Conservation (phyloP, 1,140 invertebrate genomes). For the Aphaenogaster rudis region DNA sequence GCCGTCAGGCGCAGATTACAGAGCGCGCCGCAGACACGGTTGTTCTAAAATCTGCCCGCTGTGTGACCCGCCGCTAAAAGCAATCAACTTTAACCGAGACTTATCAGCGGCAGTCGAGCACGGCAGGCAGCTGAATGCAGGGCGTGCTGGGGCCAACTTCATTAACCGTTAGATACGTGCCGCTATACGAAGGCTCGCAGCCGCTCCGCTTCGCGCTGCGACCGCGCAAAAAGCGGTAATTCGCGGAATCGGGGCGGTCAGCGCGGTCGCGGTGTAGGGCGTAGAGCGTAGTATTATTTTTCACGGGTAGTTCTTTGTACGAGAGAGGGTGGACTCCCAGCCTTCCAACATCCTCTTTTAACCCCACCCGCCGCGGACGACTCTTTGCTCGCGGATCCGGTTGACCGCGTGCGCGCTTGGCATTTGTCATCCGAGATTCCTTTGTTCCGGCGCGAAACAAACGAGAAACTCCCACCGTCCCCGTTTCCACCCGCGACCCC, state of each 20-base stretch:
- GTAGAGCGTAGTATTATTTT: conserved; percentile 67
- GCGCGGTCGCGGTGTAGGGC: background rate
- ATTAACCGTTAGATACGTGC: conserved; percentile 54
- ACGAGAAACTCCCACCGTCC: conserved; percentile 43
- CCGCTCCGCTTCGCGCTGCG: conserved; percentile 30
- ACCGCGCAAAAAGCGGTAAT: conserved; percentile 62
- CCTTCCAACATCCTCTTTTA: conserved; percentile 30
- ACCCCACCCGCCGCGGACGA: conserved; percentile 15
- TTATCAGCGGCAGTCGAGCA: conserved; percentile 54
- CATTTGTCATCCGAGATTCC: conserved; percentile 80
- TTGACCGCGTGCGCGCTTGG: conserved; percentile 78
- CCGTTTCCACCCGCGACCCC: background rate
- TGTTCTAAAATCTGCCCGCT: conserved; percentile 57
- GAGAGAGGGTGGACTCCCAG: conserved; percentile 10
- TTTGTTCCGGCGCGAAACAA: conserved; percentile 79
- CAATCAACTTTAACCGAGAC: conserved; percentile 63
- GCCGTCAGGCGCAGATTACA: conserved; percentile 72
- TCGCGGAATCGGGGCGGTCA: conserved; percentile 56
- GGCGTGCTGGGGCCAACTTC: conserved; percentile 33
- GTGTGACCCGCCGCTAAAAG: conserved; percentile 36
- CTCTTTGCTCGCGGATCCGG: conserved; percentile 74
- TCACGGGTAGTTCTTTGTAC: conserved; percentile 70
- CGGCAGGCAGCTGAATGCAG: conserved; percentile 35
- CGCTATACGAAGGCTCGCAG: conserved; percentile 31
- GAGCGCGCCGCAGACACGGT: conserved; percentile 55